phyloP scores from a whole-genome alignment of 2,113 vertebrate genomes.

The Tretioscincus oriximinensis region DNA sequence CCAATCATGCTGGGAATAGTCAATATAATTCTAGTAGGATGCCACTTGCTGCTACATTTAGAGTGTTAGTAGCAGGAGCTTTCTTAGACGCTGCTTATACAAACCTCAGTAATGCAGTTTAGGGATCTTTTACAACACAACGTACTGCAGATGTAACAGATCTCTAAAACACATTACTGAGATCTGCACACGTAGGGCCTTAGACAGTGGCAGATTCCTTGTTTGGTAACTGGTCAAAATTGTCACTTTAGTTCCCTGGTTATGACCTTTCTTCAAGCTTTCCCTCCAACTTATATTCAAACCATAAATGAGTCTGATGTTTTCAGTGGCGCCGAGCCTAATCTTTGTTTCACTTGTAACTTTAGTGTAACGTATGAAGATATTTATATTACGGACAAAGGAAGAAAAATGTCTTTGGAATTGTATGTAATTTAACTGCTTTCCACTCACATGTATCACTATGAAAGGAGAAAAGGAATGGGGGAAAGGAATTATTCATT shows the following conservation, averaged over 20 bases:
- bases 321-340: not conserved
- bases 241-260: not conserved
- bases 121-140: too few species aligned
- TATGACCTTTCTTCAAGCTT: not conserved
- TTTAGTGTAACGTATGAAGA: not conserved
- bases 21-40: too few species aligned
- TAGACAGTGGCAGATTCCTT: too few species aligned
- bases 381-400: not conserved
- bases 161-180: too few species aligned
- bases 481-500: fast-evolving
- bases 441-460: not conserved
- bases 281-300: not conserved
- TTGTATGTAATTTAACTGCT: not conserved
- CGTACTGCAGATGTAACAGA: too few species aligned
- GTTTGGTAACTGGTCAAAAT: not conserved
- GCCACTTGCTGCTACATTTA: too few species aligned
- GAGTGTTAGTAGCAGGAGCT: too few species aligned
- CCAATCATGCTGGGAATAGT: too few species aligned
- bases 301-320: not conserved
- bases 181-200: too few species aligned
- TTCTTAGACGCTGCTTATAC: too few species aligned
- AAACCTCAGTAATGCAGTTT: too few species aligned
- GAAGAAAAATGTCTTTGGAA: not conserved
- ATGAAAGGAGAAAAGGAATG: not conserved
- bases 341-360: not conserved